A percentile compares a stretch with the other conserved stretches of the same genome.
Conservation (phyloP, 2,888 invertebrate genomes). For the Harpalus rubripes region DNA sequence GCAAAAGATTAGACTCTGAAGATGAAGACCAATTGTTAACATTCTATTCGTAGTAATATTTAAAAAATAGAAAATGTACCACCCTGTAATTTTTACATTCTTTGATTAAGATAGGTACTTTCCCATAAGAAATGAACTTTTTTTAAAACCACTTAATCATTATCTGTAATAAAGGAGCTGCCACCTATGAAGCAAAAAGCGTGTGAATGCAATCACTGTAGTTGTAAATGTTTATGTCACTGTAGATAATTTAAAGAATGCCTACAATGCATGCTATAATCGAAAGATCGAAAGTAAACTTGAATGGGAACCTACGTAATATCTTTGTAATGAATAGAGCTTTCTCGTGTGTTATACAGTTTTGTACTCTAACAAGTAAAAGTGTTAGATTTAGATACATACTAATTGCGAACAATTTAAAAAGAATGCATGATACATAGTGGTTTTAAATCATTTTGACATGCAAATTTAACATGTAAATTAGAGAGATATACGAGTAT, state of each 20-base stretch:
- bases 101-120: no score
- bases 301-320: slow-evolving; percentile 15
- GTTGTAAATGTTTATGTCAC: background rate
- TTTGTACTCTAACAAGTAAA: slow-evolving; percentile 49
- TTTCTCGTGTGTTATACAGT: slow-evolving; percentile 8
- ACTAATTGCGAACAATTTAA: slow-evolving; percentile 43
- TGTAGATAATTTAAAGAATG: background rate
- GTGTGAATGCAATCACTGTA: background rate
- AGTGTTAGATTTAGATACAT: slow-evolving; percentile 27
- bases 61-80: no score
- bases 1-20: no score
- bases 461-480: slow-evolving; percentile 44
- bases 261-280: background rate
- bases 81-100: no score
- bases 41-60: no score
- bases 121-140: no score
- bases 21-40: no score
- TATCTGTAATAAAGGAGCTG: background rate
- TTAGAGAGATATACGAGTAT: slow-evolving; percentile 24
- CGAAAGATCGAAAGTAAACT: slow-evolving; percentile 8
- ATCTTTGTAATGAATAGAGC: slow-evolving; percentile 31
- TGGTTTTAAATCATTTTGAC: slow-evolving; percentile 45
- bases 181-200: background rate
- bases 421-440: slow-evolving; percentile 38
- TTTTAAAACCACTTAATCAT: no score